Conservation (phyloP, 2,888 invertebrate genomes). For the Smittia sp. region DNA sequence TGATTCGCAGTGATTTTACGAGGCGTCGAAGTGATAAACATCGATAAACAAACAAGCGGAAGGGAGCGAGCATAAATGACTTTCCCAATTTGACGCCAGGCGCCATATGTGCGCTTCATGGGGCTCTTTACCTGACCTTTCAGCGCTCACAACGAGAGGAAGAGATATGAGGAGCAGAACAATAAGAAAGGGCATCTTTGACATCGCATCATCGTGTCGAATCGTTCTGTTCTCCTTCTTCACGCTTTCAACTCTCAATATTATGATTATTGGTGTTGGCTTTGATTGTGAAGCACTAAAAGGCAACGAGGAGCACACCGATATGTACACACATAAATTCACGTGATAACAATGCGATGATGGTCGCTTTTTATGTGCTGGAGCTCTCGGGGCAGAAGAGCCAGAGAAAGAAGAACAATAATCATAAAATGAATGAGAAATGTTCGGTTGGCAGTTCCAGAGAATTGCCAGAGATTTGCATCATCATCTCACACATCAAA, state of each 20-base stretch:
- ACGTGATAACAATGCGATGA: slow-evolving; percentile 22
- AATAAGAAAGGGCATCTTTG: slow-evolving; percentile 24
- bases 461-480: slow-evolving; percentile 15
- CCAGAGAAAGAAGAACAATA: slow-evolving; percentile 16
- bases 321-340: slow-evolving; percentile 22
- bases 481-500: neutral
- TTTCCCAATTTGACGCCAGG: slow-evolving; percentile 2
- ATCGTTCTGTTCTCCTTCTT: neutral
- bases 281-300: slow-evolving; percentile 2
- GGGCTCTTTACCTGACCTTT: slow-evolving; percentile 17
- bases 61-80: neutral
- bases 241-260: neutral
- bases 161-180: slow-evolving; percentile 5
- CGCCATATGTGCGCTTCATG: neutral
- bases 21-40: neutral
- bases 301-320: neutral
- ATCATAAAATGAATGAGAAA: slow-evolving; percentile 31
- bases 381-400: too few relatives aligned
- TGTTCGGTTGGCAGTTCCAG: slow-evolving; percentile 24
- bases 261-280: slow-evolving; percentile 15
- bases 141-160: neutral
- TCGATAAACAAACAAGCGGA: neutral
- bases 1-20: neutral
- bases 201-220: slow-evolving; percentile 15
- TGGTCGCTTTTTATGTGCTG: slow-evolving; percentile 11